Evolutionary conservation across 2,797 vertebrate genomes (phyloP).

Genomic region (Eulemur coronatus): DNA sequence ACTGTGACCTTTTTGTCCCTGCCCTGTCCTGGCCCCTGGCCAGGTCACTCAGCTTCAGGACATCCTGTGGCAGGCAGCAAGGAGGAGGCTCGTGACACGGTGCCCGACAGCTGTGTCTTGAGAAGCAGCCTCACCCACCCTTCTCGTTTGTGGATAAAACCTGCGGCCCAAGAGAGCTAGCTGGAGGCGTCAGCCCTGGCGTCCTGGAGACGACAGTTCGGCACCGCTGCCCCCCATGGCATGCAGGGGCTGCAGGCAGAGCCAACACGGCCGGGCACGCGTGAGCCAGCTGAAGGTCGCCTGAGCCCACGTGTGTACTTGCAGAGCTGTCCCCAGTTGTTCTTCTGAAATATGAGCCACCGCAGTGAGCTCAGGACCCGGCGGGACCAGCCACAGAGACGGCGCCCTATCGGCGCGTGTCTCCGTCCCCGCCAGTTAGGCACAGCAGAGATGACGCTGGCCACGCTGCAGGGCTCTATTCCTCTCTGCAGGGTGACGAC

Average conservation of each 20-base stretch:
- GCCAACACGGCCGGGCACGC: neutral
- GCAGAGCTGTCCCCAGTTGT: rapidly evolving
- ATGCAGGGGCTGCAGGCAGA: rapidly evolving
- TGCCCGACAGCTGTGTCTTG: rapidly evolving
- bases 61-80: rapidly evolving
- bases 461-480: rapidly evolving
- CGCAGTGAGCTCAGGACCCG: rapidly evolving
- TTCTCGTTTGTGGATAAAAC: no score
- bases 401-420: no score
- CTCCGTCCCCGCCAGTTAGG: neutral
- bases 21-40: neutral
- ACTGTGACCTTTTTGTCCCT: no score
- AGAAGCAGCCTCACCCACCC: no score
- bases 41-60: neutral
- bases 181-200: rapidly evolving
- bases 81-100: rapidly evolving
- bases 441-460: rapidly evolving
- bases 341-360: neutral
- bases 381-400: rapidly evolving
- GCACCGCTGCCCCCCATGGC: rapidly evolving
- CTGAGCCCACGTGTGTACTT: rapidly evolving
- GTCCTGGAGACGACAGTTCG: rapidly evolving
- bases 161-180: rapidly evolving
- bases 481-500: neutral
- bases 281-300: rapidly evolving